Conservation (phyloP, 2,113 vertebrate species). For the Anhinga rufa region DNA sequence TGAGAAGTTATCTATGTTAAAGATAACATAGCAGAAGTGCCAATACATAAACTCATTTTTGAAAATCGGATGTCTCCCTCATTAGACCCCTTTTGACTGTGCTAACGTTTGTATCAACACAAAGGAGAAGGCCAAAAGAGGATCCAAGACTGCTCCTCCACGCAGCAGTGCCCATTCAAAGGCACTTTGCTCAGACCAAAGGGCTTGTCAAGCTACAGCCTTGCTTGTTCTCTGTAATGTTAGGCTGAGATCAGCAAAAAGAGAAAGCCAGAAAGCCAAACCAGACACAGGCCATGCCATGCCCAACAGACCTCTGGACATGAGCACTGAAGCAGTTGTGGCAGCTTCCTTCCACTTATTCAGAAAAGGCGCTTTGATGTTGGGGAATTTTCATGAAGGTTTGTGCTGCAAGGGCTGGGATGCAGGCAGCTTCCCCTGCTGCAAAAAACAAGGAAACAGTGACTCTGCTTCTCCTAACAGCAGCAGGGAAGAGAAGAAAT, state of each 20-base stretch:
- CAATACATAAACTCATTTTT: neutral
- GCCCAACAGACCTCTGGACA: neutral
- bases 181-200: neutral
- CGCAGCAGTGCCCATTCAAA: neutral
- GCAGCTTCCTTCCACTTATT: neutral
- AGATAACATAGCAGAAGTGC: neutral
- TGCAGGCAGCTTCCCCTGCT: neutral
- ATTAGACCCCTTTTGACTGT: neutral
- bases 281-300: neutral
- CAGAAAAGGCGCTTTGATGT: neutral
- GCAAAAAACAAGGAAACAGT: neutral
- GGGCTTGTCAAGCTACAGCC: neutral
- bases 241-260: neutral
- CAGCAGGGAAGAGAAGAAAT: neutral
- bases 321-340: neutral
- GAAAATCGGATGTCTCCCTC: neutral
- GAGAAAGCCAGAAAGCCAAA: neutral
- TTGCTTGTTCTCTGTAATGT: neutral
- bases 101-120: neutral
- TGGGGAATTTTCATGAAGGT: neutral
- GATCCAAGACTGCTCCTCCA: neutral
- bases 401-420: accelerated
- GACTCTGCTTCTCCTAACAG: neutral
- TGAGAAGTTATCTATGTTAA: neutral
- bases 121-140: neutral